Evolutionary conservation across 2,888 invertebrate species (phyloP), one percentile per base, ranked within the genome.

Genomic region (Chloromyia formosa): DNA sequence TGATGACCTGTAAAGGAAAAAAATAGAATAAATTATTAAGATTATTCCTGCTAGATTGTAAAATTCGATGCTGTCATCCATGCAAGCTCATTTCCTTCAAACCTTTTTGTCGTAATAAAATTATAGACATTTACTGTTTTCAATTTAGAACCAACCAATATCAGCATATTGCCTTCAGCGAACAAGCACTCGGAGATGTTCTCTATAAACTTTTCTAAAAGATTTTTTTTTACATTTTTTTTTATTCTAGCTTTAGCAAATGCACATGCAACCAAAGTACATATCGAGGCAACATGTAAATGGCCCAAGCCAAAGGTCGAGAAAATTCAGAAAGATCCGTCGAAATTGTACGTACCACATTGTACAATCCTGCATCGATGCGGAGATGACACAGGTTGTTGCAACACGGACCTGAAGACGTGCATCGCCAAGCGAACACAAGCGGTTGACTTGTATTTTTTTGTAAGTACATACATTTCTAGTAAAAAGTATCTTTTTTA

Each of bases 331-430:
- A 80, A 79, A 35, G 84, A 85, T 78, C 80, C 84, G 4, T 91
- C 92, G 72, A 93, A 92, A 79, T 88, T 89, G 20, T 96, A 94
- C 86, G 88, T 91, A 80, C 96, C 97, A 0, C 92, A 93, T 68
- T 96, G 95, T 83, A 95, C 95, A 16, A 89, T 93, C 71, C 86
- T 97, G 72, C 93, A 96, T 83, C 90, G 94, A 77, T 97, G 97
- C 84, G 91, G 92, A 12, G 93, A 94, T 79, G 94, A 94, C 85
- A 91, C 94, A 20, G 96, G 96, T 73, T 97, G 96, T 86, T 97
- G 97, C 83, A 87, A 87, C 78, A 88, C 89, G 76, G 91, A 91
- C 77, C 86, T 88, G 0, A 89, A 91, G 77, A 91, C 91, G 58
- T 96, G 96, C 85, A 92, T 91, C 14, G 92, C 95, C 0, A 92